These are phyloP conservation scores for Dryoscopus gambensis DNA, from an alignment of 2,113 vertebrate genomes.

Conservation along the genomic window DNA sequence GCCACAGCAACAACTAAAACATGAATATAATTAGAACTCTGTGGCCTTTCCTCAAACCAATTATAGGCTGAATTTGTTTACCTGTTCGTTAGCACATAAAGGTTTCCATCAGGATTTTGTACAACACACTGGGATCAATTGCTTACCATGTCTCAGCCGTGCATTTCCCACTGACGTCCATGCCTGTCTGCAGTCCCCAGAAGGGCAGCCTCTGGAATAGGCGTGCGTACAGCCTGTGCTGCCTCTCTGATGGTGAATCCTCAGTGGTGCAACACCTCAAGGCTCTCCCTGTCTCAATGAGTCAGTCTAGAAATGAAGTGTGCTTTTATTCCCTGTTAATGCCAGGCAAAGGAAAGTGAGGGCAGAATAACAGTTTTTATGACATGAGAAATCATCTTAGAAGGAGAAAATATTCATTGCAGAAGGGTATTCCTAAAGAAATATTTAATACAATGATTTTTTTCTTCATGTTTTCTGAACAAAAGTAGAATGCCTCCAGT, in stretches of 20 bases:
- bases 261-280: background rate
- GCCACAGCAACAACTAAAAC: background rate
- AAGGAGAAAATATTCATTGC: background rate
- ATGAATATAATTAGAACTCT: background rate
- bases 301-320: background rate
- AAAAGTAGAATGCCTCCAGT: background rate
- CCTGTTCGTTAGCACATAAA: background rate
- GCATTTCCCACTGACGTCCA: background rate
- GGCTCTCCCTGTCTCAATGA: background rate
- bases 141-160: background rate
- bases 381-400: background rate
- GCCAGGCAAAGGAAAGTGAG: background rate
- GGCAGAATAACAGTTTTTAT: background rate
- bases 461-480: background rate
- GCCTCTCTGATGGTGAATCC: background rate
- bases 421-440: background rate
- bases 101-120: background rate
- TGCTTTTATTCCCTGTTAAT: background rate
- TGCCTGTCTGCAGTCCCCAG: background rate
- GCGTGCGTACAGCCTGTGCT: accelerated
- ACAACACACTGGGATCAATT: background rate
- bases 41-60: background rate
- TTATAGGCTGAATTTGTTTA: background rate
- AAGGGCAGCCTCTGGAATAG: background rate
- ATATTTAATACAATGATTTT: background rate